A percentile compares a stretch with the other conserved stretches of the same genome.
phyloP scores from a whole-genome alignment of 2,888 invertebrate species.

The Leptodirus hochenwartii region DNA sequence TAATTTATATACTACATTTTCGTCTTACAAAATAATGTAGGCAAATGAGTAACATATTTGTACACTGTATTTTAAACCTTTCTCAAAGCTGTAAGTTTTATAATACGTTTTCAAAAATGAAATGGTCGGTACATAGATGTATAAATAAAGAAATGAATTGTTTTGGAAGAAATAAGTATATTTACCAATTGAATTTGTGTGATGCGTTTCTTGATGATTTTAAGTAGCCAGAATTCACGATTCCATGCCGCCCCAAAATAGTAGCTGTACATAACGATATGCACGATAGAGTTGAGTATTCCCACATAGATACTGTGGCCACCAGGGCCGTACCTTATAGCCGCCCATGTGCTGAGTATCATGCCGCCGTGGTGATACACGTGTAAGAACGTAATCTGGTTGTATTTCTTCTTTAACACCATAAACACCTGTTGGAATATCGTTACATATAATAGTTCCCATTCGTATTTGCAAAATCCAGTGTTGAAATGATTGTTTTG shows the following conservation, averaged over 20 bases:
- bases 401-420: conserved; percentile 63
- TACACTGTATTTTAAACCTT: no score
- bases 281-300: conserved; percentile 54
- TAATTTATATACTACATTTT: no score
- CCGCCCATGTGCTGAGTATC: conserved; percentile 46
- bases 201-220: conserved; percentile 75
- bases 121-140: no score
- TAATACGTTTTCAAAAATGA: no score
- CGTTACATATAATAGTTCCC: no score
- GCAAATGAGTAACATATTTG: no score
- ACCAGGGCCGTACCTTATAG: conserved; percentile 42
- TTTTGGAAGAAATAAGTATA: no score
- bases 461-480: no score
- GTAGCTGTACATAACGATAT: conserved; percentile 66
- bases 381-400: conserved; percentile 71
- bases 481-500: no score
- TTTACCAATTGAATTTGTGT: conserved; percentile 66
- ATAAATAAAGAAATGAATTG: no score
- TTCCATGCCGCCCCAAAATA: conserved; percentile 59
- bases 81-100: no score
- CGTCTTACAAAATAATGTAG: no score
- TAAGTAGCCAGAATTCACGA: conserved; percentile 45
- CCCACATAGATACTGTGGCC: conserved; percentile 49
- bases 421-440: conserved; percentile 46
- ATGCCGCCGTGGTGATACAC: conserved; percentile 76